phyloP scores from a whole-genome alignment of 2,888 invertebrate species.

The Sthenelais limicola region DNA sequence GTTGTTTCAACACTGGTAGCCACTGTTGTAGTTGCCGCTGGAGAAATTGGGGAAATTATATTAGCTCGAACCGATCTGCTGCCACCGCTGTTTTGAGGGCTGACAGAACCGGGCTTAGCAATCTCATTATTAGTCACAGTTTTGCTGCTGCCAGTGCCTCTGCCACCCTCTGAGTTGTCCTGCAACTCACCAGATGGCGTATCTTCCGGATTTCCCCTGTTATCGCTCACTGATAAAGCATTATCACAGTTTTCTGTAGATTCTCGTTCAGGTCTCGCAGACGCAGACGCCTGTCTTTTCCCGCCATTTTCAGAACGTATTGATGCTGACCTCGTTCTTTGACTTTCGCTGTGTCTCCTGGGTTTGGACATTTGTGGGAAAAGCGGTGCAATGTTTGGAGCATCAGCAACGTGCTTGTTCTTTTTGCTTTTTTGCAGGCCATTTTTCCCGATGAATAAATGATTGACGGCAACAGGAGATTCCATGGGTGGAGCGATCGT shows the following conservation, averaged over 20 bases:
- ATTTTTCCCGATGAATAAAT: constrained; percentile 66
- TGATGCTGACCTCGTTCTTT: background rate
- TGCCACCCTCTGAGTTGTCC: background rate
- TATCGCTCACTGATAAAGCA: background rate
- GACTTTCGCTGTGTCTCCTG: background rate
- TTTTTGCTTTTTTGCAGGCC: constrained; percentile 40
- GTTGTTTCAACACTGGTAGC: too few species aligned
- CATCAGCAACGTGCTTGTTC: constrained; percentile 63
- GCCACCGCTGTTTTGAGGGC: too few species aligned
- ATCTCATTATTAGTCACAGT: too few species aligned
- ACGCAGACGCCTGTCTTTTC: background rate
- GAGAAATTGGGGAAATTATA: too few species aligned
- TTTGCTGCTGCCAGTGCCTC: too few species aligned
- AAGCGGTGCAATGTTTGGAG: constrained; percentile 61
- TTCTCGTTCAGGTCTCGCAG: background rate
- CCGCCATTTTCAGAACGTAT: background rate
- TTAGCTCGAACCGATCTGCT: too few species aligned
- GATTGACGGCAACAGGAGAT: constrained; percentile 68
- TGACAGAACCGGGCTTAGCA: too few species aligned
- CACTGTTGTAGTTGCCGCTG: too few species aligned
- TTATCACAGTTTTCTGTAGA: background rate
- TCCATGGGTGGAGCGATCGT: constrained; percentile 54
- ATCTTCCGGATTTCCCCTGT: background rate
- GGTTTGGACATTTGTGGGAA: constrained; percentile 48
- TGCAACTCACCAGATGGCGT: background rate